A percentile compares a stretch with the other conserved stretches of the same genome.
phyloP scores from a whole-genome alignment of 1,140 invertebrate genomes.

The Chymomyza costata region DNA sequence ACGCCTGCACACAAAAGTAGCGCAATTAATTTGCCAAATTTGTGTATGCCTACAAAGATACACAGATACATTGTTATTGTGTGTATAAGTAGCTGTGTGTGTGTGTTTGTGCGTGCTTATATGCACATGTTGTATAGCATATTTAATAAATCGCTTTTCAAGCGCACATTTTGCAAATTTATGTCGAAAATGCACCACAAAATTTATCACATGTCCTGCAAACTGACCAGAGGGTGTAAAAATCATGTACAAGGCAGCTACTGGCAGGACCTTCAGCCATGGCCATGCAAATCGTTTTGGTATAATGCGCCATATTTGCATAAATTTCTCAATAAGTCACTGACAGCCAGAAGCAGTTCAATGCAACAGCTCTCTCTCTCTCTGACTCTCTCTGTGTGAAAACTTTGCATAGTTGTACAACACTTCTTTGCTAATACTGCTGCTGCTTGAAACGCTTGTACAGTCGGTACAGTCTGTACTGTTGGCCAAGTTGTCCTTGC shows the following conservation, averaged over 20 bases:
- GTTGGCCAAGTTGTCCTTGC: constrained; percentile 6
- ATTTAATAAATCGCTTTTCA: constrained; percentile 50
- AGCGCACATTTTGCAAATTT: constrained; percentile 43
- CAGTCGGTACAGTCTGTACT: too few species aligned
- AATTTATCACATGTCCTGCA: constrained; percentile 61
- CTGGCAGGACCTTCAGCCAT: background rate
- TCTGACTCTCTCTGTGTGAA: too few species aligned
- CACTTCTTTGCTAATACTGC: constrained; percentile 12
- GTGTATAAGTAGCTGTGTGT: too few species aligned
- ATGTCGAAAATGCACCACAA: constrained; percentile 58
- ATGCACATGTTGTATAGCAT: constrained; percentile 38
- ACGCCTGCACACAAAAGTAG: constrained; percentile 33
- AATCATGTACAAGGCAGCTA: too few species aligned
- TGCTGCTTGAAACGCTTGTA: too few species aligned
- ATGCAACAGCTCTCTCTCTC: constrained; percentile 4
- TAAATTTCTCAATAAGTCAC: constrained; percentile 41
- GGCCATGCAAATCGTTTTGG: constrained; percentile 27
- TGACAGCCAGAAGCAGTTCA: constrained; percentile 8
- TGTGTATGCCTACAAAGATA: constrained; percentile 9
- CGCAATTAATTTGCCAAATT: constrained; percentile 55
- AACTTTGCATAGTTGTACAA: constrained; percentile 16
- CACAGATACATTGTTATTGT: too few species aligned
- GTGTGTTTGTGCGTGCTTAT: constrained; percentile 1
- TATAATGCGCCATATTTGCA: constrained; percentile 52
- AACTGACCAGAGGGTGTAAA: constrained; percentile 19